These are phyloP conservation scores for Minunthozetes semirufus DNA, from an alignment of 2,888 invertebrate genomes.

Conservation along the genomic window DNA sequence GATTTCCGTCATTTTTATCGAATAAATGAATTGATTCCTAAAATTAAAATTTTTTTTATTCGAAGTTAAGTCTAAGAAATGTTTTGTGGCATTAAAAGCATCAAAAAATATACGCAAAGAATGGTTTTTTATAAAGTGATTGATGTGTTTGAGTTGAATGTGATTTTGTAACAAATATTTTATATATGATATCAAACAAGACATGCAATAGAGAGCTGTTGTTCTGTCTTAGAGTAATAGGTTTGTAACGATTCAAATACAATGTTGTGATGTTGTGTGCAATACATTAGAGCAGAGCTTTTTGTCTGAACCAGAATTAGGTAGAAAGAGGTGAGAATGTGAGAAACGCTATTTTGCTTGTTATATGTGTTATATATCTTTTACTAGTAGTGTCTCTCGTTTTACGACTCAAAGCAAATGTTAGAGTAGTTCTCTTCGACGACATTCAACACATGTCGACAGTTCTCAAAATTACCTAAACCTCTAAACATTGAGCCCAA, in stretches of 20 bases:
- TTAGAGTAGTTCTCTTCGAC: not conserved
- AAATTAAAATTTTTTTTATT: too few species aligned
- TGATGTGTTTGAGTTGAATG: not conserved
- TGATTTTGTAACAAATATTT: constrained; percentile 2
- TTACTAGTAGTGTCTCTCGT: not conserved
- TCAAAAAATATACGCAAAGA: not conserved
- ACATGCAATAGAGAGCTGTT: not conserved
- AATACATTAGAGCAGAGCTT: not conserved
- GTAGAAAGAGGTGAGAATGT: constrained; percentile 8
- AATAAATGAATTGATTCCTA: too few species aligned
- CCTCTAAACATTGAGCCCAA: not conserved
- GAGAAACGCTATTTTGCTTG: constrained; percentile 15
- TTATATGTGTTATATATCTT: constrained; percentile 9
- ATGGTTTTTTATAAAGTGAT: not conserved
- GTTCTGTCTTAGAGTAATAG: not conserved
- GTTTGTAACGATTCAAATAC: constrained; percentile 1
- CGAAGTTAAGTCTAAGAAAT: too few species aligned
- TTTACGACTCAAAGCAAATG: constrained; percentile 6
- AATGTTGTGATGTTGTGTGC: not conserved
- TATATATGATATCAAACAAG: not conserved
- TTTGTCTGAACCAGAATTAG: not conserved
- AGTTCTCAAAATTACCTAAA: constrained; percentile 42
- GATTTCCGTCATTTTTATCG: too few species aligned
- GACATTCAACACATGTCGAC: constrained; percentile 40
- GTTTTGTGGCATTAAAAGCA: too few species aligned